Evolutionary conservation across 2,113 vertebrate species (phyloP), one percentile per base, ranked within the genome.

Genomic region (Calidris pugnax): DNA sequence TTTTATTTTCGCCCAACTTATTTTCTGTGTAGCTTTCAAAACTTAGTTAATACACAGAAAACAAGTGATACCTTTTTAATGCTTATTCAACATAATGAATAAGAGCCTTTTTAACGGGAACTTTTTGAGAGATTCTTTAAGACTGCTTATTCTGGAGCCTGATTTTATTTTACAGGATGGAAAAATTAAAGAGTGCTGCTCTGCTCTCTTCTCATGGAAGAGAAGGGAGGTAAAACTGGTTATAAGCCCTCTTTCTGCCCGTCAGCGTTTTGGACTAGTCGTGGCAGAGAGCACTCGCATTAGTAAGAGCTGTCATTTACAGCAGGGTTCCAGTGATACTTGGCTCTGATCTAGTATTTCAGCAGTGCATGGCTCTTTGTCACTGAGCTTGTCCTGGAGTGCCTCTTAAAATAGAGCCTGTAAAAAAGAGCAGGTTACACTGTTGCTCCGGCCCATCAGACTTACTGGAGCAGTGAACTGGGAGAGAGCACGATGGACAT

Each of bases 371-470:
- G 78, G 71, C 74, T 72, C 56, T 85, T 41, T 90, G 76, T 83
- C 60, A 26, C 60, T 33, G 48, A 41, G 62, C 75, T 55, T 92
- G 59, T 84, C 64, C 91, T 63, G 3, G 3, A 76, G 64, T 77
- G 76, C 56, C 50, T 86, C 68, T 89, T 95, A 71, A 88, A 84
- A 90, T 75, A 86, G 50, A 77, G 55, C 19, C n/a, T 69, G 23
- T 74, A 39, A 62, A 80, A 72, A 57, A 73, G 14, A 69, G 66
- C 66, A 76, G 48, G n/a, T 72, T 43, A 75, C 62, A 12, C 78
- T 51, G 20, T 71, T 2, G 0, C 39, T 66, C 17, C 0, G 0
- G n/a, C 51, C 41, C 0, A 0, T 57, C 79, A 84, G 35, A 50
- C 67, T 51, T 88, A 24, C 21, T n/a, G n/a, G n/a, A 75, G 28